These are phyloP conservation scores for Phalera bucephala DNA, from an alignment of 2,888 invertebrate species.

Conservation along the genomic window DNA sequence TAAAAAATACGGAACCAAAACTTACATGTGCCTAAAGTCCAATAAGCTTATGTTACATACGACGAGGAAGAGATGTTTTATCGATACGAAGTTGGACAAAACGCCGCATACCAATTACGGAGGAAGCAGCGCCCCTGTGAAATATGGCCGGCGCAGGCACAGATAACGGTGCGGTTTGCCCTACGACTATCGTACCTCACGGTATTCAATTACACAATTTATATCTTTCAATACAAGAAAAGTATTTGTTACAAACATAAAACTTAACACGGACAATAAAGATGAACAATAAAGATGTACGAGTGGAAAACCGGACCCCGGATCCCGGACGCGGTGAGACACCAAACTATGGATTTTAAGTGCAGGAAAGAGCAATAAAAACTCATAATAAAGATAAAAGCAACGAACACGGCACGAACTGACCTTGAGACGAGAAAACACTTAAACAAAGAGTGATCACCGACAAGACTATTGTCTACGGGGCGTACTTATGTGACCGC, in stretches of 20 bases:
- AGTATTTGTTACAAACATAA: constrained; percentile 23
- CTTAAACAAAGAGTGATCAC: constrained; percentile 58
- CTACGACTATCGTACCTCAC: constrained; percentile 20
- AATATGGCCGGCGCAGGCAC: constrained; percentile 27
- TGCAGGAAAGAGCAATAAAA: constrained; percentile 23
- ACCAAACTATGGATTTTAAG: constrained; percentile 14
- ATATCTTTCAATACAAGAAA: constrained; percentile 24
- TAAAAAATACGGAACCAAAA: not conserved
- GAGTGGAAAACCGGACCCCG: constrained; percentile 8
- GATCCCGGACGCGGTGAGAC: constrained; percentile 17
- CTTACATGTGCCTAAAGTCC: constrained; percentile 8
- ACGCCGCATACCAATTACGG: constrained; percentile 42
- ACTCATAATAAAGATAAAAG: constrained; percentile 27
- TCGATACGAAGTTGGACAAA: constrained; percentile 36
- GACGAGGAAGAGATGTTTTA: constrained; percentile 39
- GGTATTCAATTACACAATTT: constrained; percentile 31
- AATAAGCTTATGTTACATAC: constrained; percentile 32
- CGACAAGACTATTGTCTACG: constrained; percentile 42
- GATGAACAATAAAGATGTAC: constrained; percentile 19
- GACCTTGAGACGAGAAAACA: constrained; percentile 65
- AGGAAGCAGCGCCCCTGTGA: constrained; percentile 31
- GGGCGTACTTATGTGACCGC: constrained; percentile 39
- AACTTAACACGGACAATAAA: constrained; percentile 17
- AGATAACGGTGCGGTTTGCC: constrained; percentile 28
- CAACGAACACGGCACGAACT: constrained; percentile 25